Conservation (phyloP, 30 jellyfish, hydroid and myxozoan species). For the Cassiopea xamachana region DNA sequence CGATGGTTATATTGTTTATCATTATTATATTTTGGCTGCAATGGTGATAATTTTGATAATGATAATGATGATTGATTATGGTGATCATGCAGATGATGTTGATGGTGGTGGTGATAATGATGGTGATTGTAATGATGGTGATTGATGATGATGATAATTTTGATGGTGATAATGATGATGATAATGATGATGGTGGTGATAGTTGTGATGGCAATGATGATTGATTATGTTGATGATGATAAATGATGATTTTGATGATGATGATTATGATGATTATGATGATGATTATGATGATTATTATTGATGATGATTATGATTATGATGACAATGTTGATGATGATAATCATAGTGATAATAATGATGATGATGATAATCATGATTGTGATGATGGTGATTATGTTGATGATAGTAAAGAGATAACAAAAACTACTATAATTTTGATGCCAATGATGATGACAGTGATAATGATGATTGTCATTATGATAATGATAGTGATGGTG, state of each 20-base stretch:
- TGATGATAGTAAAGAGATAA: not conserved
- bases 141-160: not conserved
- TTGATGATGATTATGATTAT: not conserved
- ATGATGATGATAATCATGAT: not conserved
- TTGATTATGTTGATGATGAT: not conserved
- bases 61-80: not conserved
- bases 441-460: conserved; percentile 9
- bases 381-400: not conserved
- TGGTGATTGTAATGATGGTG: not conserved
- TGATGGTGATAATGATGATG: not conserved
- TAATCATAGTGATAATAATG: not conserved
- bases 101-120: not conserved
- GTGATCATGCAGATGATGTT: not conserved
- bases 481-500: not conserved
- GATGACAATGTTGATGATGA: not conserved
- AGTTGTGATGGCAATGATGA: not conserved
- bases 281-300: not conserved
- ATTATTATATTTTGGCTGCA: not conserved
- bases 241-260: too few species aligned
- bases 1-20: not conserved
- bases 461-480: not conserved
- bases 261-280: not conserved
- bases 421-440: too few species aligned
- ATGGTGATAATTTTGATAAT: not conserved
- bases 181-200: not conserved